Percentiles rank a stretch among this genome's conserved stretches.
Evolutionary conservation across 2,113 vertebrate species (phyloP).

Genomic region (Sapayoa aenigma): DNA sequence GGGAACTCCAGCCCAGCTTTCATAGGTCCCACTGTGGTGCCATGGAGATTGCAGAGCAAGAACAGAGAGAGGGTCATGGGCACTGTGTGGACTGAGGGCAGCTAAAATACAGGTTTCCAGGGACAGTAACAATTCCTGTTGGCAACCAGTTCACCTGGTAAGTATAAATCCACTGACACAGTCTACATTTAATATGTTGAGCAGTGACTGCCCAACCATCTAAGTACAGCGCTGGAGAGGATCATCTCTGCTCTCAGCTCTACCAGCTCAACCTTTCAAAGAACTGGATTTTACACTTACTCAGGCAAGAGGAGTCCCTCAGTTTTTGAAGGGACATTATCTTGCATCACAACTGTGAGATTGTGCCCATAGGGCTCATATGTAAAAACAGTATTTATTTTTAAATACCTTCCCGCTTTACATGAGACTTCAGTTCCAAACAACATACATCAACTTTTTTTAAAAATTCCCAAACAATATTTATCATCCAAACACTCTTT

Average conservation of each 20-base stretch:
- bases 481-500: conserved; percentile 14
- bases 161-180: background rate
- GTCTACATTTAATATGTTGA: background rate
- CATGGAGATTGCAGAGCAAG: background rate
- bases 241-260: background rate
- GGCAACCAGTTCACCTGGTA: background rate
- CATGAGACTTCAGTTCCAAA: background rate
- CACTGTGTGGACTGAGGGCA: background rate
- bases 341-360: background rate
- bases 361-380: background rate
- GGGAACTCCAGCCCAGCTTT: background rate
- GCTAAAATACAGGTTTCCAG: background rate
- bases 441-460: background rate
- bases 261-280: background rate
- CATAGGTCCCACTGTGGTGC: rapidly evolving
- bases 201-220: background rate
- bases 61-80: background rate
- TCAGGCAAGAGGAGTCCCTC: background rate
- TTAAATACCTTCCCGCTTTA: conserved; percentile 26
- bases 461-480: background rate
- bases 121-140: background rate
- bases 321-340: background rate
- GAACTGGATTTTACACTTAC: background rate
- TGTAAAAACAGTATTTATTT: conserved; percentile 28
- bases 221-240: background rate